Percentiles rank a stretch among this genome's conserved stretches.
Conservation (phyloP, 2,113 vertebrate species). For the Galbula dea region DNA sequence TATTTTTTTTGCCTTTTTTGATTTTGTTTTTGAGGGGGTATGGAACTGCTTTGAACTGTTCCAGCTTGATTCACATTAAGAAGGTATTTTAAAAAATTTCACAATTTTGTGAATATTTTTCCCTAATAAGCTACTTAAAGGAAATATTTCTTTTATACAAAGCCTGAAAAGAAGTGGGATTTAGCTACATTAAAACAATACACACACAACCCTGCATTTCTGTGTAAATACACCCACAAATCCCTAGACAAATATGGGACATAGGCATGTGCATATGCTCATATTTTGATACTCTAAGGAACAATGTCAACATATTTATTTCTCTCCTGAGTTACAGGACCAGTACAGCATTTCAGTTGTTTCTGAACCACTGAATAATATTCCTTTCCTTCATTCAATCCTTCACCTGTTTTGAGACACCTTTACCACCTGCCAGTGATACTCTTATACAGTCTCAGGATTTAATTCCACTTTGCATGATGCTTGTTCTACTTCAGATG, state of each 20-base stretch:
- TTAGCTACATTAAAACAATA: background rate
- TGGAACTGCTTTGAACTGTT: background rate
- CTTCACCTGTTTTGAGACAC: background rate
- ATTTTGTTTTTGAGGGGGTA: rapidly evolving
- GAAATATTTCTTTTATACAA: background rate
- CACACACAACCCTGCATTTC: background rate
- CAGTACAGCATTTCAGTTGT: background rate
- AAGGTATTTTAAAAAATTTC: background rate
- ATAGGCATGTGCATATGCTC: rapidly evolving
- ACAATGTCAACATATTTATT: background rate
- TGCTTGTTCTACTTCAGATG: background rate
- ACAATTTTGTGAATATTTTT: background rate
- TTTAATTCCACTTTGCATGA: background rate
- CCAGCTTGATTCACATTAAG: background rate
- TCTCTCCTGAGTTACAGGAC: background rate
- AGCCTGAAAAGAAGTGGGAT: rapidly evolving
- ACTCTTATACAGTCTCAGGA: background rate
- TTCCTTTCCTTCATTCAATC: background rate
- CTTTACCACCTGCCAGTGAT: background rate
- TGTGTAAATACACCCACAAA: background rate
- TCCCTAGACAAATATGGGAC: background rate
- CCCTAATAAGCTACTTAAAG: background rate
- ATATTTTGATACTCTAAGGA: background rate
- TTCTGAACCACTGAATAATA: background rate
- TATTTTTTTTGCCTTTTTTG: too few relatives aligned